Percentiles rank a stretch among this genome's conserved stretches.
phyloP scores from a whole-genome alignment of 2,113 vertebrate species.

The Ornithorhynchus anatinus region DNA sequence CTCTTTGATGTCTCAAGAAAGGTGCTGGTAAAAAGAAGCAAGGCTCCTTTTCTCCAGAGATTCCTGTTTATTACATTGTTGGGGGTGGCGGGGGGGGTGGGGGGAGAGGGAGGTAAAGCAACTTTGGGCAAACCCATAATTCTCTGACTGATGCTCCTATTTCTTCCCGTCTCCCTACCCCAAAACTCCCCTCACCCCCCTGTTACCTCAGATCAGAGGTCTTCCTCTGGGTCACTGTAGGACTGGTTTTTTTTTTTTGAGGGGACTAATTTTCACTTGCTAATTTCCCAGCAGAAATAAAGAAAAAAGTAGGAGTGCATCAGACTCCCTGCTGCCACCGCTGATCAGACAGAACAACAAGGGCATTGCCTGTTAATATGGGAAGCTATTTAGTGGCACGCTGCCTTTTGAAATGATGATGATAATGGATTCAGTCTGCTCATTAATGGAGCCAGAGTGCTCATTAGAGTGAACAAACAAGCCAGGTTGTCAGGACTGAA shows the following conservation, averaged over 20 bases:
- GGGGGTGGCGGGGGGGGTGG: too few relatives aligned
- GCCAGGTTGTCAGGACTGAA: slow-evolving; percentile 92
- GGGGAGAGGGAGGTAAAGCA: background rate
- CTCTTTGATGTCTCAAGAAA: slow-evolving; percentile 94
- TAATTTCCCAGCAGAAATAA: slow-evolving; percentile 70
- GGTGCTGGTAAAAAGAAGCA: slow-evolving; percentile 74
- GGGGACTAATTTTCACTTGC: slow-evolving; percentile 74
- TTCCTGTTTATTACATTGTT: slow-evolving; percentile 66
- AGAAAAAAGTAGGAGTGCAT: slow-evolving; percentile 72
- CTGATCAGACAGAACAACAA: slow-evolving; percentile 98
- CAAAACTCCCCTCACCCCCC: slow-evolving; percentile 46
- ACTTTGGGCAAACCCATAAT: slow-evolving; percentile 37
- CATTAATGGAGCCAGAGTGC: slow-evolving; percentile 99
- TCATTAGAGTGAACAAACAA: slow-evolving; percentile 99
- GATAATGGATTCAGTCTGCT: slow-evolving; percentile 99
- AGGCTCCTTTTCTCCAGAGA: slow-evolving; percentile 56
- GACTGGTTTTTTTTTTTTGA: slow-evolving; percentile 38
- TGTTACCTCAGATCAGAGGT: slow-evolving; percentile 57
- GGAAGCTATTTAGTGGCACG: slow-evolving; percentile 94
- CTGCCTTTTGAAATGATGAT: slow-evolving; percentile 99
- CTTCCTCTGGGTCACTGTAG: slow-evolving; percentile 66
- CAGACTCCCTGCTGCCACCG: slow-evolving; percentile 87
- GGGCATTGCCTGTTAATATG: slow-evolving; percentile 94
- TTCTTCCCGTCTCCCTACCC: slow-evolving; percentile 13
- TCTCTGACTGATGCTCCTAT: slow-evolving; percentile 20